These are phyloP conservation scores for Drosophila tani DNA, from an alignment of 1,140 invertebrate genomes.

Conservation along the genomic window DNA sequence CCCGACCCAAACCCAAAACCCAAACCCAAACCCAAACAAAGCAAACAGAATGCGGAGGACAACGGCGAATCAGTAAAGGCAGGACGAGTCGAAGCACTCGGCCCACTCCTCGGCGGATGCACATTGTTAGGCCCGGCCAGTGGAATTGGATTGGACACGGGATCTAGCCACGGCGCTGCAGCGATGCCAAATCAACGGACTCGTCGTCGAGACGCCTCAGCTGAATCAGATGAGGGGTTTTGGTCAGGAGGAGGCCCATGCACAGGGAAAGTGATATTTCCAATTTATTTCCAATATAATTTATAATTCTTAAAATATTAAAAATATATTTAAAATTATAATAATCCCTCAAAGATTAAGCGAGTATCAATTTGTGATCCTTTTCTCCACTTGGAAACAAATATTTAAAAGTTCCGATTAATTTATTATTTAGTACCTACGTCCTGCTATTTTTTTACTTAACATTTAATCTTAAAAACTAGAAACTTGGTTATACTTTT, in stretches of 20 bases:
- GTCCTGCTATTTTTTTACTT: not conserved
- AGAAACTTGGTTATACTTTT: not conserved
- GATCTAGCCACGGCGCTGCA: constrained; percentile 47
- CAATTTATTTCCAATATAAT: too few relatives aligned
- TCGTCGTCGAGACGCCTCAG: constrained; percentile 74
- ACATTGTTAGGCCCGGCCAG: constrained; percentile 77
- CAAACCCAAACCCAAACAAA: constrained; percentile 67
- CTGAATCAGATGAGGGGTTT: constrained; percentile 21
- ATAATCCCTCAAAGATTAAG: not conserved
- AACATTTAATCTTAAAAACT: not conserved
- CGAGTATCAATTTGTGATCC: too few relatives aligned
- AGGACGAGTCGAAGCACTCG: constrained; percentile 38
- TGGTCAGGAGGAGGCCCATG: not conserved
- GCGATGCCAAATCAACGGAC: constrained; percentile 74
- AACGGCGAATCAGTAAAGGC: constrained; percentile 65
- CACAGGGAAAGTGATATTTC: constrained; percentile 6
- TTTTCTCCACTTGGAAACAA: not conserved
- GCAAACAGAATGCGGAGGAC: constrained; percentile 45
- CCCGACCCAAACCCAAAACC: constrained; percentile 27
- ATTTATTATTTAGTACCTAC: too few relatives aligned
- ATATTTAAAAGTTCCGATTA: not conserved
- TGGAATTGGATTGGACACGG: constrained; percentile 77
- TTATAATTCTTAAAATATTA: too few relatives aligned
- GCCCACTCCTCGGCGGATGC: constrained; percentile 57
- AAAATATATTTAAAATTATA: too few relatives aligned